These are phyloP conservation scores for Stictonetta naevosa DNA, from an alignment of 2,113 vertebrate species.

Conservation along the genomic window DNA sequence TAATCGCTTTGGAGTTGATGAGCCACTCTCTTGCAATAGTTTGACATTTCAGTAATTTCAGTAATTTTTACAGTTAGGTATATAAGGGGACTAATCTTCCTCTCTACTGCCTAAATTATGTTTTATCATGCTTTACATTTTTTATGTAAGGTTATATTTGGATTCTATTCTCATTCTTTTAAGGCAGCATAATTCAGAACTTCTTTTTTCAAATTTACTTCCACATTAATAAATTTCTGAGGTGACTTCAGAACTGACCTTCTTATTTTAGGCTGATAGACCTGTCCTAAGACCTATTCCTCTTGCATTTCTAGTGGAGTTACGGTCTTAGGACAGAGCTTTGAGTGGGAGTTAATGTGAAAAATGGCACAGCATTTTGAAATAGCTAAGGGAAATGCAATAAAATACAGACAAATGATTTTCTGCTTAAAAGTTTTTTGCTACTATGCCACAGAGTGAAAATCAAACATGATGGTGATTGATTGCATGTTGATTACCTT, in stretches of 20 bases:
- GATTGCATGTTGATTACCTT: background rate
- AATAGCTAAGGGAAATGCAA: background rate
- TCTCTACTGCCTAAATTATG: background rate
- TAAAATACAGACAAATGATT: slow-evolving; percentile 11
- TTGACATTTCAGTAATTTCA: slow-evolving; percentile 15
- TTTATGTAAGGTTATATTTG: background rate
- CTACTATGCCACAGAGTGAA: slow-evolving; percentile 6
- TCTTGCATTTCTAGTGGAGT: background rate
- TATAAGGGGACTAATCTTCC: background rate
- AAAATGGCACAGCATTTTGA: background rate
- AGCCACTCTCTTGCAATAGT: background rate
- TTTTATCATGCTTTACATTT: background rate
- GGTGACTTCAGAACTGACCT: background rate
- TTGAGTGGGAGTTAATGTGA: background rate
- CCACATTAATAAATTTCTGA: background rate
- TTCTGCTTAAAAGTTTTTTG: background rate
- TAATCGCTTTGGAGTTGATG: background rate
- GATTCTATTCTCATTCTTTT: background rate
- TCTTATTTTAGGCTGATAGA: background rate
- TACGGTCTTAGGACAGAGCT: background rate
- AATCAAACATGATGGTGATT: background rate
- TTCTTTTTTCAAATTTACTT: background rate
- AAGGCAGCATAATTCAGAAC: background rate
- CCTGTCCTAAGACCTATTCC: too few relatives aligned
- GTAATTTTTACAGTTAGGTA: background rate